Percentiles rank a stretch among this genome's conserved stretches.
These are phyloP conservation scores for Vimba vimba DNA, from an alignment of 2,113 vertebrate species.

Conservation along the genomic window DNA sequence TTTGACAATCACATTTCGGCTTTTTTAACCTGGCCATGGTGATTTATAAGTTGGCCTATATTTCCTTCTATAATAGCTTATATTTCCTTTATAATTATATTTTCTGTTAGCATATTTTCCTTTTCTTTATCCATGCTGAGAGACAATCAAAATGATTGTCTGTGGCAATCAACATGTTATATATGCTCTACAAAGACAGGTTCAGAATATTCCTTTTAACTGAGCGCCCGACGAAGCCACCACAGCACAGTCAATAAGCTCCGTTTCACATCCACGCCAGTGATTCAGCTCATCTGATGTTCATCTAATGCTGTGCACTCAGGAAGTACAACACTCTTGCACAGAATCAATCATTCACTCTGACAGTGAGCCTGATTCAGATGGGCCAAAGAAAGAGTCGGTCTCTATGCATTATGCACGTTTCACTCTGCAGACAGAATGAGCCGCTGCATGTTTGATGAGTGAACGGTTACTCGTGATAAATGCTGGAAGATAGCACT, in stretches of 20 bases:
- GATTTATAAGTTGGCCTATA: not conserved
- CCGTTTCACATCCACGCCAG: not conserved
- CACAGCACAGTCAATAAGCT: conserved; percentile 21
- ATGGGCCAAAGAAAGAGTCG: conserved; percentile 7
- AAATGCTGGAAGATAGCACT: not conserved
- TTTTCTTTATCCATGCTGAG: not conserved
- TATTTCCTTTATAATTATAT: not conserved
- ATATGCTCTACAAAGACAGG: no score
- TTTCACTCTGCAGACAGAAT: not conserved
- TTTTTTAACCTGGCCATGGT: not conserved
- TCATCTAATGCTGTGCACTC: conserved; percentile 22
- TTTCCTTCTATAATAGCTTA: not conserved
- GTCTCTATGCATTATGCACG: conserved; percentile 30
- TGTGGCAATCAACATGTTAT: no score
- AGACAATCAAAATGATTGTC: not conserved
- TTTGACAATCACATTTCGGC: not conserved
- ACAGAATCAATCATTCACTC: conserved; percentile 16
- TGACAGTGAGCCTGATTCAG: conserved; percentile 9
- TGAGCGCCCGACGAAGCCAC: not conserved
- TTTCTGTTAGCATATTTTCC: not conserved
- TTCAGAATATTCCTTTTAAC: not conserved
- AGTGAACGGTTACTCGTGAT: not conserved
- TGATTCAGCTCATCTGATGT: conserved; percentile 21
- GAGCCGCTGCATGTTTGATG: conserved; percentile 27
- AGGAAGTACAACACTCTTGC: not conserved